Percentiles rank a stretch among this genome's conserved stretches.
Evolutionary conservation across 1,140 invertebrate genomes (phyloP).

Genomic region (Nasonia longicornis): DNA sequence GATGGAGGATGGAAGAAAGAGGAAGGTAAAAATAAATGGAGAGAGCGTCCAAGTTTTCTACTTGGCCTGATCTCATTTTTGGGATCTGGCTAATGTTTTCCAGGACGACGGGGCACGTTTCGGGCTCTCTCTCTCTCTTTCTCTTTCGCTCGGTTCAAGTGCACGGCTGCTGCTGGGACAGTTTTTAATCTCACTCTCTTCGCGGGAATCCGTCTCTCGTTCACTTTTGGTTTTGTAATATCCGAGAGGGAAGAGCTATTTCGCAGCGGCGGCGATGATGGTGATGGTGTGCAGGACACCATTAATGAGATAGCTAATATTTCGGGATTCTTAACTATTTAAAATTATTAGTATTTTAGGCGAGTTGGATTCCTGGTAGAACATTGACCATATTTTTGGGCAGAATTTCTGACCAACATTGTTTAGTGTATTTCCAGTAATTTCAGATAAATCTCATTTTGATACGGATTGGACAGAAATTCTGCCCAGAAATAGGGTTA

Average conservation of each 20-base stretch:
- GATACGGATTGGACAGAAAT: too few species aligned
- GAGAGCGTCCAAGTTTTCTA: constrained; percentile 42
- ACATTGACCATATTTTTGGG: too few species aligned
- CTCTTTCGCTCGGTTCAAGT: background rate
- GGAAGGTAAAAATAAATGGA: background rate
- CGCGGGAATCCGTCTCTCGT: constrained; percentile 4
- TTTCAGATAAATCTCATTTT: too few species aligned
- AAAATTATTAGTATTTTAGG: too few species aligned
- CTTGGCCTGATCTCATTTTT: constrained; percentile 58
- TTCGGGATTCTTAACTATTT: background rate
- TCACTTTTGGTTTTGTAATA: constrained; percentile 27
- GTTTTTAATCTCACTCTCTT: constrained; percentile 31
- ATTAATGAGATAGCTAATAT: background rate
- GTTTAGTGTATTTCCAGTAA: too few species aligned
- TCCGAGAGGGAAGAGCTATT: background rate
- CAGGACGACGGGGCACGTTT: constrained; percentile 3
- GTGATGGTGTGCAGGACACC: background rate
- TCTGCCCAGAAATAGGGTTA: too few species aligned
- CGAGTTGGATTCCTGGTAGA: too few species aligned
- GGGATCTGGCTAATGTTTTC: constrained; percentile 40
- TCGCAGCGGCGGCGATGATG: too few species aligned
- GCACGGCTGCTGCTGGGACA: background rate
- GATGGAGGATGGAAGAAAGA: background rate
- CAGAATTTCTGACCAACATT: too few species aligned
- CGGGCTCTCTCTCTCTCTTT: background rate